Base-by-base conservation (phyloP, 2,113 vertebrate species). In the Rhineura floridana region DNA sequence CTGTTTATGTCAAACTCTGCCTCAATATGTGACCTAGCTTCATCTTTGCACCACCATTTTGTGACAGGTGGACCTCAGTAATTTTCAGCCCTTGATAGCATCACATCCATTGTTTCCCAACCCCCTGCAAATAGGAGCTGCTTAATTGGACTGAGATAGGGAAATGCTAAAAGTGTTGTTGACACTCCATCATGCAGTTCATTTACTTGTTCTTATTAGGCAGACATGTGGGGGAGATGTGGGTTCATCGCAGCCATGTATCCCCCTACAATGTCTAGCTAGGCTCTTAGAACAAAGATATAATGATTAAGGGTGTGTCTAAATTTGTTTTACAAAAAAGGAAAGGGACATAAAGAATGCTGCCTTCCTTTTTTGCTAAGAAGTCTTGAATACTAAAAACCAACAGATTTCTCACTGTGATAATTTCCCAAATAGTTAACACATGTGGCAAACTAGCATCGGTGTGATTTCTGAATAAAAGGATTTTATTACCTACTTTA, bases 381-480 rank as follows among this genome's bases (percentile, higher is more conserved):
- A 59, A 67, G 17, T 59, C 39, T 52, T 67, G 78, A 85, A 67
- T 62, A 19, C 25, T 48, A 39, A 67, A 52, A 52, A 33, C 76
- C 30, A 59, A 33, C 44, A 39, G 52, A 33, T 30, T 80, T 81
- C 12, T 65, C 39, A 30, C 55, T 77, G 36, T 65, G 23, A 36
- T 84, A 76, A 73, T 65, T 65, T 82, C 48, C 59, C 48, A 19
- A 83, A 81, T 92, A 86, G 84, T 89, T 94, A 92, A 86, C 93
- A 81, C 76, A 70, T 88, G 83, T 89, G 59, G 50, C 65, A 84
- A 91, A 94, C 72, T 88, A 92, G 83, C 88, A 92, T 94, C 93
- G 94, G 93, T 93, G 93, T 90, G 85, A 93, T 94, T 86, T 95
- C 85, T 85, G 87, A 90, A 86, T 92, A 92, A 93, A 95, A 89